Evolutionary conservation across 2,888 invertebrate genomes (phyloP), one percentile per base, ranked within the genome.

Genomic region (Charanyca ferruginea): DNA sequence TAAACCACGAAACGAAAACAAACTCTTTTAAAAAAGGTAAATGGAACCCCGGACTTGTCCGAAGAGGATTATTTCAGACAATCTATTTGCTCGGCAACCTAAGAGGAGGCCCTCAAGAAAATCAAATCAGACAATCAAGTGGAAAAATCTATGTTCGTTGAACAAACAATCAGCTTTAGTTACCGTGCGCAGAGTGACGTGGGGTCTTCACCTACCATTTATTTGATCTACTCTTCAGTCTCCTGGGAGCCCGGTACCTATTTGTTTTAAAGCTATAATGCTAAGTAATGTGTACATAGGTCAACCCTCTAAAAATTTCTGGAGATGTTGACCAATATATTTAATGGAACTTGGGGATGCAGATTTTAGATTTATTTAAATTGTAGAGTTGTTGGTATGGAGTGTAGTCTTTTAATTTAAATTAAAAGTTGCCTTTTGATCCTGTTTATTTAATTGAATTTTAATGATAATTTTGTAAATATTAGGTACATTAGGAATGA

Each of bases 41-140:
- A 67, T 58, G 48, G 57, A 55, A 66, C 20, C 66, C 58, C 49
- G 65, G 57, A 62, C 53, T 54, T 61, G 68, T 59, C 42, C 69
- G 82, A 83, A 84, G 81, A 79, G 80, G 82, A 87, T 87, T 85
- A 87, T 85, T 86, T 86, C 65, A 81, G 77, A 81, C 82, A 79
- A 81, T 86, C 83, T 89, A 87, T 90, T 90, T 91, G 86, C 84
- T 70, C 80, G 69, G 84, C 81, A 87, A 89, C 89, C 88, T 85
- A 87, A 90, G 90, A 87, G 87, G 85, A 83, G 85, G 82, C 81
- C 88, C 90, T 90, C 87, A 87, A 91, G 91, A 90, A 94, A 95
- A 95, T 95, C 93, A 93, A 94, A 95, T 95, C 95, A 92, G 94
- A 95, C 94, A 95, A 95, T 95, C 95, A 95, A 94, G 94, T 95